Percentiles rank a stretch among this genome's conserved stretches.
Evolutionary conservation across 2,113 vertebrate species (phyloP).

Genomic region (Thalassoma bifasciatum): DNA sequence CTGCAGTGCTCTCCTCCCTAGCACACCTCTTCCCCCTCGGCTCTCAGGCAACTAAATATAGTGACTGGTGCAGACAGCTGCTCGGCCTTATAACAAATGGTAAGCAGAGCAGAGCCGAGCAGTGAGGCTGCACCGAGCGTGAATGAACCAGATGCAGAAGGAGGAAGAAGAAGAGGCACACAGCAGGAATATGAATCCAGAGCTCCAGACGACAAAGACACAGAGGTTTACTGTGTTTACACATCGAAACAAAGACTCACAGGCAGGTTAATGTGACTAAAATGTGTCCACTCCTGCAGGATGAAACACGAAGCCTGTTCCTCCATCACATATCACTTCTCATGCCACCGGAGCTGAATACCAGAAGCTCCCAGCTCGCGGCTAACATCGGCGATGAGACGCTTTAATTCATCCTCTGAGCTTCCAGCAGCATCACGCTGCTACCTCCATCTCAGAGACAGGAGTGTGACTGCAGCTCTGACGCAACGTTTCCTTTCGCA

Average conservation of each 20-base stretch:
- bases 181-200: not conserved
- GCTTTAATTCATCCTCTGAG: not conserved
- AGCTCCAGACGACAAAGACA: not conserved
- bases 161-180: not conserved
- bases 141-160: constrained; percentile 9
- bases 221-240: not conserved
- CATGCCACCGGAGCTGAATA: not conserved
- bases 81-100: constrained; percentile 75
- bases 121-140: constrained; percentile 21
- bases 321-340: not conserved
- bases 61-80: constrained; percentile 77
- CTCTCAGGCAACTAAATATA: constrained; percentile 81
- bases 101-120: constrained; percentile 53
- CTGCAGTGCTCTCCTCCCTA: constrained; percentile 70
- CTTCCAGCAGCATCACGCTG: not conserved
- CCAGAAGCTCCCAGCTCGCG: not conserved
- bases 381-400: not conserved
- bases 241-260: no score
- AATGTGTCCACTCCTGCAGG: not conserved
- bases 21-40: constrained; percentile 77
- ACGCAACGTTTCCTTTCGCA: not conserved
- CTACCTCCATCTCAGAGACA: not conserved
- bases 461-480: not conserved
- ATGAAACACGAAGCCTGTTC: not conserved
- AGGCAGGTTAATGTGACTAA: not conserved